Base-by-base conservation (phyloP, 2,888 invertebrate species). In the Macaria notata region DNA sequence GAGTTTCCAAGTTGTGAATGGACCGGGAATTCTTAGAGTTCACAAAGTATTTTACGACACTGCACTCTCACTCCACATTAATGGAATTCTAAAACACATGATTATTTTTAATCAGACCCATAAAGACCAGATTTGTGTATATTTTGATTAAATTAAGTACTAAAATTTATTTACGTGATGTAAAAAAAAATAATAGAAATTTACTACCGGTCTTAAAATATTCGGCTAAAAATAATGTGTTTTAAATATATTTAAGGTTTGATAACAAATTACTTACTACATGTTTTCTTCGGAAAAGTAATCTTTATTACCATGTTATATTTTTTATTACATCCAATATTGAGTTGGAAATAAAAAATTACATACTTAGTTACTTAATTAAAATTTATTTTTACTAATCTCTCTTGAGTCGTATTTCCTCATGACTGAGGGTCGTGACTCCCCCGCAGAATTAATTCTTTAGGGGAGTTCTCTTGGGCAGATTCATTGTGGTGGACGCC, bases 1-100 rank as follows among this genome's bases (percentile, higher is more conserved):
- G 1, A 19, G 19, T 19, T 19, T 19, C 19, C 19, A 19, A 8
- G 41, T 33, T 19, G n/a, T n/a, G 31, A 62, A 60, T 54, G 62
- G 49, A 47, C 49, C 41, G 45, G 42, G 19, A 29, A 47, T 54
- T 53, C 44, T 72, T 69, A 65, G 69, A 73, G 69, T 72, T 81
- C 38, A 76, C 61, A 9, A 70, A 73, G 70, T 69, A 80, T 78
- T 83, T 81, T 78, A 80, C 78, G 63, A 69, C 70, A 65, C 72
- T 78, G 69, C 65, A 69, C 76, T 75, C 73, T 69, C 71, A 72
- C 69, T 68, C 60, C 65, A 69, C 69, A 77, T 79, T 73, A 70
- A 72, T 74, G 78, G 81, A 75, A 79, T 80, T 73, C 67, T 73
- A 71, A 73, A 71, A 68, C 54, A 58, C 54, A 54, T 41, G 66